phyloP scores from a whole-genome alignment of 1,140 invertebrate genomes.

The Caenorhabditis brenneri region DNA sequence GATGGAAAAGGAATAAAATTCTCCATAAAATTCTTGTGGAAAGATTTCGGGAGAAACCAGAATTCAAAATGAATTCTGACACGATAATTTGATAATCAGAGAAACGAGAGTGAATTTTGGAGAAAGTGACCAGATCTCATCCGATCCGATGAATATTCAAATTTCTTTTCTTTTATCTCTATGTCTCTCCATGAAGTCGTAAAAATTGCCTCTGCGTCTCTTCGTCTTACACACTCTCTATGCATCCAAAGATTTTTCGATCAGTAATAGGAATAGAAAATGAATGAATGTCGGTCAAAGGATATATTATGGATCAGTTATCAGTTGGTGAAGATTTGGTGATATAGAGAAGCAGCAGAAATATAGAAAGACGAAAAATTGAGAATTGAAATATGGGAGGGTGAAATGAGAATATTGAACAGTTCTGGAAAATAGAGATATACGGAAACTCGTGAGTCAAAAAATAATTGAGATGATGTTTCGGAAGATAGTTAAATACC shows the following conservation, averaged over 20 bases:
- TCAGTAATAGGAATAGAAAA: not conserved
- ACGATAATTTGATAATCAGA: constrained; percentile 43
- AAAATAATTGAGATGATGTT: too few species aligned
- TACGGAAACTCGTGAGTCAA: too few species aligned
- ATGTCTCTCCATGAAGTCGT: not conserved
- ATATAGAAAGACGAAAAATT: not conserved
- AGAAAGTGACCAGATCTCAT: not conserved
- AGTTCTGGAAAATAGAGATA: too few species aligned
- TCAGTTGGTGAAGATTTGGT: constrained; percentile 10
- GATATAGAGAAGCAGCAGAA: not conserved
- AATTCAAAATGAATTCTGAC: constrained; percentile 40
- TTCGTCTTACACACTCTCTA: not conserved
- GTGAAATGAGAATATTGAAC: too few species aligned
- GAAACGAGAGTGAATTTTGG: not conserved
- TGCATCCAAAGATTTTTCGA: not conserved
- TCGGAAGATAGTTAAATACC: too few species aligned
- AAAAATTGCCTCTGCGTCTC: not conserved
- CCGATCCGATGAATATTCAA: constrained; percentile 30
- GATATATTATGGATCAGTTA: constrained; percentile 41
- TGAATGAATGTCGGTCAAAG: constrained; percentile 26
- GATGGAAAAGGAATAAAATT: not conserved
- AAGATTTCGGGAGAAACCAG: constrained; percentile 20
- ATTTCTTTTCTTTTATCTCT: constrained; percentile 26
- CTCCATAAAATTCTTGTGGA: not conserved
- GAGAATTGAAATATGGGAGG: not conserved